A percentile compares a stretch with the other conserved stretches of the same genome.
Conservation (phyloP, 2,797 vertebrate genomes). For the Enteromius paludinosus region DNA sequence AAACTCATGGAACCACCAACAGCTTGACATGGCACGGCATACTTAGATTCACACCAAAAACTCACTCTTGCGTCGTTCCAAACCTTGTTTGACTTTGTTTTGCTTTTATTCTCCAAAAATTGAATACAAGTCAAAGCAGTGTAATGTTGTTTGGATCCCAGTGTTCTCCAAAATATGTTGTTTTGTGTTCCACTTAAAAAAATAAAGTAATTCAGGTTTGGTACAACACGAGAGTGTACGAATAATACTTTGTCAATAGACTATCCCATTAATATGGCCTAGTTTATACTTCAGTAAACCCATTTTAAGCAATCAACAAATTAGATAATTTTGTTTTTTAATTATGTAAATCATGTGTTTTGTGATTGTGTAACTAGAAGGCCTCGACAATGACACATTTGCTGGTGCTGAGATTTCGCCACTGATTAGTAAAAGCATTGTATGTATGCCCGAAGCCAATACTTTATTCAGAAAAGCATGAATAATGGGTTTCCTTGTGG, state of each 20-base stretch:
- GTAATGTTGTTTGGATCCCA: neutral
- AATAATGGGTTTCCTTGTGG: neutral
- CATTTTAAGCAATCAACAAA: neutral
- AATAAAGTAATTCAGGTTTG: neutral
- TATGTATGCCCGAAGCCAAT: neutral
- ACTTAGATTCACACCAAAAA: neutral
- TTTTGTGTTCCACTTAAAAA: neutral
- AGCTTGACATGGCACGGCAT: neutral
- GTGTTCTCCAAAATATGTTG: neutral
- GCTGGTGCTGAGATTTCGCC: neutral
- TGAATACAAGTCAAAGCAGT: neutral
- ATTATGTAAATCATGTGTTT: neutral
- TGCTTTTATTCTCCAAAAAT: neutral
- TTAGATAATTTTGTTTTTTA: neutral
- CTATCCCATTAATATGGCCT: neutral
- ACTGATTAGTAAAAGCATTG: constrained; percentile 5
- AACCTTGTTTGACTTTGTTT: neutral
- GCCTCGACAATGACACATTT: neutral
- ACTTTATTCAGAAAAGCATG: neutral
- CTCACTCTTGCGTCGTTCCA: neutral
- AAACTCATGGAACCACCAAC: no score
- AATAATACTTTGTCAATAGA: neutral
- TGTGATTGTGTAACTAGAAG: neutral
- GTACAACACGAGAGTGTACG: no score
- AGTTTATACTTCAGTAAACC: neutral